These are phyloP conservation scores for Drosophila stalkeri DNA, from an alignment of 2,888 invertebrate species.

Conservation along the genomic window DNA sequence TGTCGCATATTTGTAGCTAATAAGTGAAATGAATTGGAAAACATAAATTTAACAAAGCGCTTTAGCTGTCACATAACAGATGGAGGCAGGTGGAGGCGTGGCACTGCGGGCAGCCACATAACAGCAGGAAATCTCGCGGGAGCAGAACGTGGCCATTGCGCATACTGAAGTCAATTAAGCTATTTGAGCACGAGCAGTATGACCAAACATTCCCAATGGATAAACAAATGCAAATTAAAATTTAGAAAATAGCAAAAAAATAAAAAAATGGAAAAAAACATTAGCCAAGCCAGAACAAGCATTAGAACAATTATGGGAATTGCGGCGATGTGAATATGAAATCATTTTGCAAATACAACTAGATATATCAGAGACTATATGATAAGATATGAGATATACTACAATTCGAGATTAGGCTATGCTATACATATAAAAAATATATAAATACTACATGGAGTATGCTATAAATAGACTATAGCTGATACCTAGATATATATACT, in stretches of 20 bases:
- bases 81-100: constrained; percentile 12
- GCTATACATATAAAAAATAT: not conserved
- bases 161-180: constrained; percentile 38
- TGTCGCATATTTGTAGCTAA: not conserved
- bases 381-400: not conserved
- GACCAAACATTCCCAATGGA: constrained; percentile 31
- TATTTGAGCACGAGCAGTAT: constrained; percentile 24
- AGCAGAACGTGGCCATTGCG: constrained; percentile 3
- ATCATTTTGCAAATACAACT: not conserved
- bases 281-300: not conserved
- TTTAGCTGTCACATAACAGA: not conserved
- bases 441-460: not conserved
- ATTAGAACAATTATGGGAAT: constrained; percentile 1
- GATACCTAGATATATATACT: not conserved
- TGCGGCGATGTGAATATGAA: not conserved
- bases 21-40: constrained; percentile 23
- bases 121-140: constrained; percentile 16
- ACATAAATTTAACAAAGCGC: constrained; percentile 18
- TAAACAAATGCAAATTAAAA: constrained; percentile 18
- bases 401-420: too few relatives aligned
- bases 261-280: not conserved
- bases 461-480: too few relatives aligned
- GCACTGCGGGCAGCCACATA: constrained; percentile 12
- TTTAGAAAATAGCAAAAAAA: not conserved
- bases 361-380: not conserved